Evolutionary conservation across 2,888 invertebrate genomes (phyloP).

Genomic region (Eupithecia tripunctaria): DNA sequence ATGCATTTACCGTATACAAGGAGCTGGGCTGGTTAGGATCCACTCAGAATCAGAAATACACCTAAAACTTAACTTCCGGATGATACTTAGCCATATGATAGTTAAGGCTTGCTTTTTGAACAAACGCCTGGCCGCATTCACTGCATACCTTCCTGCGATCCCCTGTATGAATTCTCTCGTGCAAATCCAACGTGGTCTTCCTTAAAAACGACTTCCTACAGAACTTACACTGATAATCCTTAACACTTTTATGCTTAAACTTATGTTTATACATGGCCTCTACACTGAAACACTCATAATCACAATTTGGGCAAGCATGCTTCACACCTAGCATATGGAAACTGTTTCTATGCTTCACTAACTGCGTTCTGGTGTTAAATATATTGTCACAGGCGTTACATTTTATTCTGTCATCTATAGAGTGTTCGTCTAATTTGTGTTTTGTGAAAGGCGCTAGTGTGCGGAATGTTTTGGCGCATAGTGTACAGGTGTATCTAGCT

Average conservation of each 20-base stretch:
- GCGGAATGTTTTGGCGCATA: slow-evolving; percentile 9
- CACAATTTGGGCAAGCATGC: slow-evolving; percentile 36
- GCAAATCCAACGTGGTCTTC: slow-evolving; percentile 62
- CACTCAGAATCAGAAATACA: too few relatives aligned
- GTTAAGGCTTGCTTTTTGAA: slow-evolving; percentile 76
- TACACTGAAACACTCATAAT: slow-evolving; percentile 24
- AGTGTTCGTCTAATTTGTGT: slow-evolving; percentile 49
- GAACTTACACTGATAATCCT: slow-evolving; percentile 71
- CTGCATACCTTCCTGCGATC: slow-evolving; percentile 69
- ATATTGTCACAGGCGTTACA: slow-evolving; percentile 45
- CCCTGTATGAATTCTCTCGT: slow-evolving; percentile 74
- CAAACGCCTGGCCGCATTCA: slow-evolving; percentile 73
- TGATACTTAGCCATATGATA: slow-evolving; percentile 78
- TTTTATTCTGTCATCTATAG: slow-evolving; percentile 45
- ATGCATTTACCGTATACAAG: too few relatives aligned
- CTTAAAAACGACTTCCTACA: slow-evolving; percentile 76
- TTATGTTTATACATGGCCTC: slow-evolving; percentile 27
- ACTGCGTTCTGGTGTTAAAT: slow-evolving; percentile 33
- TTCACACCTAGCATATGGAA: slow-evolving; percentile 37
- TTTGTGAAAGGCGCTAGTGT: neutral
- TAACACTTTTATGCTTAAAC: slow-evolving; percentile 67
- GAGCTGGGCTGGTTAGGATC: too few relatives aligned
- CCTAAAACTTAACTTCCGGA: slow-evolving; percentile 68
- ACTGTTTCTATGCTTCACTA: slow-evolving; percentile 17
- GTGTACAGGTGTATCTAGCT: slow-evolving; percentile 1